Percentiles rank a stretch among this genome's conserved stretches.
Conservation (phyloP, 1,140 invertebrate species). For the Hesperophylax magnus region DNA sequence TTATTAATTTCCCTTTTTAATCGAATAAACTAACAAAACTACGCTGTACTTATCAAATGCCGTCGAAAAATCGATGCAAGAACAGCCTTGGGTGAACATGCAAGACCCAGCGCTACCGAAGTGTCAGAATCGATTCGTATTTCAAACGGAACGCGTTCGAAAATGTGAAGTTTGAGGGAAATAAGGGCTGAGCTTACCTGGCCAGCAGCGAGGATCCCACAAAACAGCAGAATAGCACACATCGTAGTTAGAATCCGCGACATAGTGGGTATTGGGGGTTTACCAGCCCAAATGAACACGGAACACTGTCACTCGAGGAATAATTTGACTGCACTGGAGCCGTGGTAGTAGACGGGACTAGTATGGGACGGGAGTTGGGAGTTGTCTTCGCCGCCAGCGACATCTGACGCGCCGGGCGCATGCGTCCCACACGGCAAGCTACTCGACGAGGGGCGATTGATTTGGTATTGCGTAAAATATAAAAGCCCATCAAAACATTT, state of each 20-base stretch:
- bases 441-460: slow-evolving; percentile 34
- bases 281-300: slow-evolving; percentile 44
- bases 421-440: slow-evolving; percentile 12
- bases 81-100: slow-evolving; percentile 43
- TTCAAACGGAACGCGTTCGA: slow-evolving; percentile 16
- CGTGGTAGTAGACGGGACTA: slow-evolving; percentile 37
- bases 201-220: slow-evolving; percentile 44
- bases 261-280: slow-evolving; percentile 48
- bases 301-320: slow-evolving; percentile 47
- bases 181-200: slow-evolving; percentile 28
- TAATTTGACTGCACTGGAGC: slow-evolving; percentile 48
- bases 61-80: slow-evolving; percentile 38
- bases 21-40: slow-evolving; percentile 16
- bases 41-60: slow-evolving; percentile 9
- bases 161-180: slow-evolving; percentile 9
- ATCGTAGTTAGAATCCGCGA: slow-evolving; percentile 47
- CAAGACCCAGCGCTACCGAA: slow-evolving; percentile 25
- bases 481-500: slow-evolving; percentile 17
- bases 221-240: slow-evolving; percentile 48
- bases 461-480: slow-evolving; percentile 40
- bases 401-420: slow-evolving; percentile 43
- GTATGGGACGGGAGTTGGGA: slow-evolving; percentile 27
- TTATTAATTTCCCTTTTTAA: neutral
- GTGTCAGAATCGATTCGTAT: slow-evolving; percentile 43
- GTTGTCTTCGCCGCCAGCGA: slow-evolving; percentile 44